Evolutionary conservation across 2,888 invertebrate genomes (phyloP).

Genomic region (Acholoe squamosa): DNA sequence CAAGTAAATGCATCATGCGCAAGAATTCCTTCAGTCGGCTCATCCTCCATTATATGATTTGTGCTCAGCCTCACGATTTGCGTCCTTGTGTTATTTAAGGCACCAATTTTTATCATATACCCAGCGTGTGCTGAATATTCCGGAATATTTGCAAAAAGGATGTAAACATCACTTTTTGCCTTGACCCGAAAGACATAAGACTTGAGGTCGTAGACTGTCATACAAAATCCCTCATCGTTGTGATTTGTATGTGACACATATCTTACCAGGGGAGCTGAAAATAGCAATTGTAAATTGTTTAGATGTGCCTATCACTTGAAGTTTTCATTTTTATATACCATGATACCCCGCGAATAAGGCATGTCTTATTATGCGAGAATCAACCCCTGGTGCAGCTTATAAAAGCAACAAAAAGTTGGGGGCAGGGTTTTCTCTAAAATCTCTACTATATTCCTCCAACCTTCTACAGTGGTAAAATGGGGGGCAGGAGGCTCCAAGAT

Average conservation of each 20-base stretch:
- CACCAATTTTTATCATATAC: not conserved
- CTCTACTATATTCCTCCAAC: too few relatives aligned
- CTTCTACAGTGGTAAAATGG: too few relatives aligned
- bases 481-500: too few relatives aligned
- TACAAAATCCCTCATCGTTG: not conserved
- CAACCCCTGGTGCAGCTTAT: too few relatives aligned
- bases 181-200: conserved; percentile 2
- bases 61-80: not conserved
- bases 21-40: not conserved
- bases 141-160: not conserved
- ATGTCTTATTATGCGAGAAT: too few relatives aligned
- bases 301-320: too few relatives aligned
- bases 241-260: not conserved
- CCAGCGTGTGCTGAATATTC: not conserved
- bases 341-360: too few relatives aligned
- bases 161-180: not conserved
- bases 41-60: not conserved
- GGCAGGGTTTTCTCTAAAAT: too few relatives aligned
- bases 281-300: too few relatives aligned
- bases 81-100: not conserved
- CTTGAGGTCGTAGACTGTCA: not conserved
- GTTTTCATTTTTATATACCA: too few relatives aligned
- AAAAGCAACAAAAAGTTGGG: too few relatives aligned
- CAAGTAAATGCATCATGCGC: not conserved
- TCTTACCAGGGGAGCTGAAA: not conserved